These are phyloP conservation scores for Lepus timidus DNA, from an alignment of 2,113 vertebrate genomes.

Conservation along the genomic window DNA sequence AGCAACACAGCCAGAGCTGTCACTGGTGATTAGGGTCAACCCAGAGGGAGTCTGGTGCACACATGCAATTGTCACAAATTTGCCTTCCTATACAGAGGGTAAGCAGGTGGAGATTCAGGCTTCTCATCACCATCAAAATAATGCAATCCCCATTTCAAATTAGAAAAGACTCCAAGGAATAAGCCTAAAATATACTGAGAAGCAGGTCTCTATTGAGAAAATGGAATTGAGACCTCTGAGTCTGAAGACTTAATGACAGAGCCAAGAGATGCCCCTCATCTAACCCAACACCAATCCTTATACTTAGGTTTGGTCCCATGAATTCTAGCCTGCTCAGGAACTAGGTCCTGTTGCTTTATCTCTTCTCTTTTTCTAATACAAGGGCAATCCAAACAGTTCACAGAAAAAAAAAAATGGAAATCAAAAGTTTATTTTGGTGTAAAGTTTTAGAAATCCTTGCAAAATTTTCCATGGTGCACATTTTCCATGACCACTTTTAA, in stretches of 20 bases:
- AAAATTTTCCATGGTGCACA: no score
- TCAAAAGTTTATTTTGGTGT: no score
- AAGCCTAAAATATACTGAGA: constrained; percentile 43
- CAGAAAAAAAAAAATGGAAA: no score
- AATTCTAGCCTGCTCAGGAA: background rate
- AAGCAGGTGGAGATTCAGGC: constrained; percentile 61
- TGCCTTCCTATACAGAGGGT: background rate
- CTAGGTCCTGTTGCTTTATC: background rate
- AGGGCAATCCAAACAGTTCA: no score
- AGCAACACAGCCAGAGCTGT: constrained; percentile 23
- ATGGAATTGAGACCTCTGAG: background rate
- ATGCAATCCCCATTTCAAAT: constrained; percentile 41
- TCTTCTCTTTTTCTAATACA: background rate
- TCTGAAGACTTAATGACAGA: constrained; percentile 8
- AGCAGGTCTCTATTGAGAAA: background rate
- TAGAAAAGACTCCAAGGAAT: constrained; percentile 49
- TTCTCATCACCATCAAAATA: constrained; percentile 57
- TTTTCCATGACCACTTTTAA: no score
- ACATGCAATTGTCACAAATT: background rate
- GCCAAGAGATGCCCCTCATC: background rate
- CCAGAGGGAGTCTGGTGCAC: no score
- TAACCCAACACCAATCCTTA: background rate
- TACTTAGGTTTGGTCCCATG: background rate
- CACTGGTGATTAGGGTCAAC: constrained; percentile 12
- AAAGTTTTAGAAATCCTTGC: no score